Conservation (phyloP, 2,113 vertebrate species). For the Natator depressus region DNA sequence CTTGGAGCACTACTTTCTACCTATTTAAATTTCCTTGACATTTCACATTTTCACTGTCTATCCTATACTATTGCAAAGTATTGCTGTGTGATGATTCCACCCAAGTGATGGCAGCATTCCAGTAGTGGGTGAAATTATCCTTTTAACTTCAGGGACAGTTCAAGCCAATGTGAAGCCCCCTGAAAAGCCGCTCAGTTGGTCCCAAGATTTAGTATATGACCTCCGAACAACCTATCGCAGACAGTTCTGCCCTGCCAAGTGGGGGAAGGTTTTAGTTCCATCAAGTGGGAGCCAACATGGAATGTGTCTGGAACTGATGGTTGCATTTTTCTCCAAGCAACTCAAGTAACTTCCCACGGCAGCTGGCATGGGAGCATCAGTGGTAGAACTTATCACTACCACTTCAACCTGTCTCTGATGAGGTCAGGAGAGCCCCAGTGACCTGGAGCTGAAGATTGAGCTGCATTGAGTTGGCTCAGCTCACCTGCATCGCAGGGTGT, state of each 20-base stretch:
- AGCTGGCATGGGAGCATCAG: not conserved
- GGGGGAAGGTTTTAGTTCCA: not conserved
- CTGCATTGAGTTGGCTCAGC: too few relatives aligned
- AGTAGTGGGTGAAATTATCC: not conserved
- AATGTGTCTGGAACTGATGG: not conserved
- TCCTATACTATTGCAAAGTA: not conserved
- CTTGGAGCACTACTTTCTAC: not conserved
- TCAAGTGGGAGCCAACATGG: fast-evolving
- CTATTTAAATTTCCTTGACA: not conserved
- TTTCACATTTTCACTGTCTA: not conserved
- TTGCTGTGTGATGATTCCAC: not conserved
- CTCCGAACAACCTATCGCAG: not conserved
- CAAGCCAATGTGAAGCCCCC: not conserved
- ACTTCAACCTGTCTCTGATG: not conserved
- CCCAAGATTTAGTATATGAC: not conserved
- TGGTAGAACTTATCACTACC: not conserved
- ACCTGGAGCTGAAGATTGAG: too few relatives aligned
- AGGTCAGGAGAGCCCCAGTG: fast-evolving
- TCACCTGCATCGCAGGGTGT: too few relatives aligned
- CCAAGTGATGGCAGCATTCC: not conserved
- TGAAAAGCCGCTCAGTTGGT: not conserved
- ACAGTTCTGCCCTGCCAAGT: not conserved
- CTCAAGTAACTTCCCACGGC: not conserved
- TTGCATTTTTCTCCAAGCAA: not conserved
- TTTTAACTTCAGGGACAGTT: not conserved